Base-by-base conservation (phyloP, 2,888 invertebrate genomes). In the Notodromas monacha region DNA sequence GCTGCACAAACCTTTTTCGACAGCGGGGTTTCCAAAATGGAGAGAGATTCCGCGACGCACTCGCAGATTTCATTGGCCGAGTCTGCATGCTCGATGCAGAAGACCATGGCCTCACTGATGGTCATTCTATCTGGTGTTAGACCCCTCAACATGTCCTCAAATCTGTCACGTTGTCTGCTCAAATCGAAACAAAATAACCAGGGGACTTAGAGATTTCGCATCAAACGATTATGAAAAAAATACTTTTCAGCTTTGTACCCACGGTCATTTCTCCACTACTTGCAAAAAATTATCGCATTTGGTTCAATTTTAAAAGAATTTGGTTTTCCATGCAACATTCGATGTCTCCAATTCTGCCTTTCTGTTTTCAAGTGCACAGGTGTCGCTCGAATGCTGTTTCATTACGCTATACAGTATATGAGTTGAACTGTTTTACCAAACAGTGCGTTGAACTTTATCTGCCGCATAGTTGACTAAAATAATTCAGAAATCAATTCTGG, bases 41-140 rank as follows among this genome's bases (percentile, higher is more conserved):
- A 60, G 28, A 96, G 57, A 1, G 84, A 63, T 51, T 86, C 86
- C 2, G 67, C 59, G 34, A 96, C 63, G 48, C 81, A 84, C 38
- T 74, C 73, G 30, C 76, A 70, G 36, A 99, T 70, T 56, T 96
- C 92, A 44, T 74, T 77, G 2, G 89, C 86, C 15, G 84, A 79
- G 50, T 89, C 89, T 13, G 86, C 81, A 52, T 96, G 89, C 47
- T 92, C 86, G 36, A 99, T 70, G 50, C 92, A 96, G 62, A 86
- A 99, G 31, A 92, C 72, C 96, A 99, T 99, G 11, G 72, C 73
- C 46, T 84, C 86, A 4, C 72, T 86, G 34, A 96, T 65, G 49
- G 67, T 66, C 35, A 57, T 50, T 32, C 72, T 61, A 42, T 73
- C 68, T 2, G 77, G 73, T 0, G 67, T 65, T 43, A 92, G 57